Evolutionary conservation across 2,888 invertebrate genomes (phyloP).

Genomic region (Argyresthia albistria): DNA sequence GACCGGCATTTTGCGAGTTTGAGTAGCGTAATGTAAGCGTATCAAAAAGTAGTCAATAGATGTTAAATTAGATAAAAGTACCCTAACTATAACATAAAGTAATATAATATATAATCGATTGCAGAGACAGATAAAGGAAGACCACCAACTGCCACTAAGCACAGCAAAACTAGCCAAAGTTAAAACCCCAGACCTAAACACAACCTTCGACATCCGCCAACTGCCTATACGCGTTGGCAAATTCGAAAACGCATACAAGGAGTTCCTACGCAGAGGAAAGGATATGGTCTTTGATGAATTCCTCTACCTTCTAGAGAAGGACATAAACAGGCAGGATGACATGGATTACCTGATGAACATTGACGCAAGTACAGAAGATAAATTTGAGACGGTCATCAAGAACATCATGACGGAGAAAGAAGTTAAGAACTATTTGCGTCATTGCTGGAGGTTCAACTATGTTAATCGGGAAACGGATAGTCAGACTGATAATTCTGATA

Average conservation of each 20-base stretch:
- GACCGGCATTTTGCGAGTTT: too few species aligned
- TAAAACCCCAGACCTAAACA: conserved; percentile 42
- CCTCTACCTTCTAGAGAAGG: conserved; percentile 23
- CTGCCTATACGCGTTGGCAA: conserved; percentile 39
- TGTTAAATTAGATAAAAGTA: too few species aligned
- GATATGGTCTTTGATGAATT: conserved; percentile 49
- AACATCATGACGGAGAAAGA: conserved; percentile 43
- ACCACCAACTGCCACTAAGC: conserved; percentile 38
- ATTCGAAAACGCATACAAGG: conserved; percentile 48
- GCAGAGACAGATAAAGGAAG: conserved; percentile 48
- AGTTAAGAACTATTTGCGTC: conserved; percentile 49
- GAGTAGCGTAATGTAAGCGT: too few species aligned
- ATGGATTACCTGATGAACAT: conserved; percentile 42
- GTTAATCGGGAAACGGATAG: conserved; percentile 27
- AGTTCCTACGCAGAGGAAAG: conserved; percentile 50
- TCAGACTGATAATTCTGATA: conserved; percentile 23
- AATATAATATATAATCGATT: conserved; percentile 12
- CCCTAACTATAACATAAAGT: too few species aligned
- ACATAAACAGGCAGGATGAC: conserved; percentile 25
- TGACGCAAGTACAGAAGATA: conserved; percentile 52
- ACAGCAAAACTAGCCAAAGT: conserved; percentile 30
- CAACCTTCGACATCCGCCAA: conserved; percentile 41
- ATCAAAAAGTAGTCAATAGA: too few species aligned
- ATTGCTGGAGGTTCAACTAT: conserved; percentile 55
- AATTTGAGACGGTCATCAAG: conserved; percentile 43